Conservation (phyloP, 2,113 vertebrate species). For the Pavo muticus region DNA sequence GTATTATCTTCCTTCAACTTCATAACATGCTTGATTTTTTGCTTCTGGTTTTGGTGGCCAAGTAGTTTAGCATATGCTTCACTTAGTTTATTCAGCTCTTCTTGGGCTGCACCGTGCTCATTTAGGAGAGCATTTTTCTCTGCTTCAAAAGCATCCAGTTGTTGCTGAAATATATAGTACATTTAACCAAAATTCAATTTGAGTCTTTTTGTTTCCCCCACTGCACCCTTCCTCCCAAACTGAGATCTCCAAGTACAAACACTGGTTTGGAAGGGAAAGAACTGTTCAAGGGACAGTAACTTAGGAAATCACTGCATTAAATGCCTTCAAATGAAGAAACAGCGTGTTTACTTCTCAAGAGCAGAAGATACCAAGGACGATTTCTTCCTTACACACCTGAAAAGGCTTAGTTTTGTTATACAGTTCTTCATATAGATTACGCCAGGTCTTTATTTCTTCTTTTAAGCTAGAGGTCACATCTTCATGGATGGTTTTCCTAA, state of each 20-base stretch:
- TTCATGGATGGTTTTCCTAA: conserved; percentile 73
- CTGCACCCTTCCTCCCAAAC: neutral
- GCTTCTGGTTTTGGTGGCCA: conserved; percentile 96
- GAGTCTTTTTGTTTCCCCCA: neutral
- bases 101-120: conserved; percentile 89
- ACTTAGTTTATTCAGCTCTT: conserved; percentile 89
- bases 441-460: conserved; percentile 82
- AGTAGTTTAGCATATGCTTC: conserved; percentile 90
- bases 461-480: conserved; percentile 43
- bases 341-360: neutral
- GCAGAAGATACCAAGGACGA: neutral
- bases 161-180: conserved; percentile 79
- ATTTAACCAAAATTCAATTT: neutral
- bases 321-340: neutral
- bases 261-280: neutral
- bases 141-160: conserved; percentile 91
- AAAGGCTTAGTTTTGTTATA: conserved; percentile 92
- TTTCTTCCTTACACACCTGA: conserved; percentile 81
- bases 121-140: conserved; percentile 87
- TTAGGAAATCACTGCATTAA: neutral
- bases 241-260: neutral
- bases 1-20: conserved; percentile 93
- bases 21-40: conserved; percentile 97
- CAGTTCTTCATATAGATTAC: conserved; percentile 87
- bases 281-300: neutral